Conservation (phyloP, 2,113 vertebrate genomes). For the Paralichthys olivaceus region DNA sequence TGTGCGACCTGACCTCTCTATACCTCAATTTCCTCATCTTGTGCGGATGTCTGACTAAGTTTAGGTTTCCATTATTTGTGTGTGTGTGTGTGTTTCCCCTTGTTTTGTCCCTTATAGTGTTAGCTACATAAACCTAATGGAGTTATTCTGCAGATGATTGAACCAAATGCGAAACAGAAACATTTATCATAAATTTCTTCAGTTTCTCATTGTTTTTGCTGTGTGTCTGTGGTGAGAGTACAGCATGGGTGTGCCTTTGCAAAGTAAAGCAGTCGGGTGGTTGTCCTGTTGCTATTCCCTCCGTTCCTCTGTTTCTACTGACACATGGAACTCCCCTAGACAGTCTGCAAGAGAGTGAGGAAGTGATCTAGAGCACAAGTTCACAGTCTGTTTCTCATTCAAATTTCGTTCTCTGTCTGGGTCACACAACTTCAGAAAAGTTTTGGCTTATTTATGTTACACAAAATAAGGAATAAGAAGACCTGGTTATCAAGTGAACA, state of each 20-base stretch:
- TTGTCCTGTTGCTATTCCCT: slow-evolving; percentile 3
- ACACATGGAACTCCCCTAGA: slow-evolving; percentile 38
- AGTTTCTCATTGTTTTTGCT: neutral
- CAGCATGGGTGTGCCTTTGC: no score
- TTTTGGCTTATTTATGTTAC: no score
- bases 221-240: slow-evolving; percentile 27
- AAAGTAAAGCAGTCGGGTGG: no score
- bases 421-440: neutral
- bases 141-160: no score
- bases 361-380: slow-evolving; percentile 17
- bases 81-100: no score
- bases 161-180: no score
- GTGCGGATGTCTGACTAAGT: neutral
- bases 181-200: no score
- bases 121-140: neutral
- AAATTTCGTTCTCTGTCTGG: neutral
- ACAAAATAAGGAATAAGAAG: no score
- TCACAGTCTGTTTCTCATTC: slow-evolving; percentile 7
- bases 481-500: no score
- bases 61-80: neutral
- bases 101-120: neutral
- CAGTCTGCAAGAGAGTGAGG: slow-evolving; percentile 22
- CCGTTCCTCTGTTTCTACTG: slow-evolving; percentile 13
- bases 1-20: neutral
- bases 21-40: neutral